These are phyloP conservation scores for Escarpia spicata DNA, from an alignment of 2,888 invertebrate species.

Conservation along the genomic window DNA sequence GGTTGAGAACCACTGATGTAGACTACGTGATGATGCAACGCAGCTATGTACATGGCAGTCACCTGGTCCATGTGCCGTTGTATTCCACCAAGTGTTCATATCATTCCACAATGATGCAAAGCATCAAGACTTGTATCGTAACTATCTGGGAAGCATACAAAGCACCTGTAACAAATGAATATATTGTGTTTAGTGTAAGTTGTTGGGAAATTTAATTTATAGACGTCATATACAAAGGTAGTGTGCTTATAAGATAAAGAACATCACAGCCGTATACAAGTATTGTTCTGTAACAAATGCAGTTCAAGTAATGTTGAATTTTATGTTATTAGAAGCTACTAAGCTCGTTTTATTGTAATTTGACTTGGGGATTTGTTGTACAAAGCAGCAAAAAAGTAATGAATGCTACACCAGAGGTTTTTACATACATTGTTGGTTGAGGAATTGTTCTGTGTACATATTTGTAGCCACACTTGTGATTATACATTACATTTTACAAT, in stretches of 20 bases:
- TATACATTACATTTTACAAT: not conserved
- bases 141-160: not conserved
- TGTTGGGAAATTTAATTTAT: not conserved
- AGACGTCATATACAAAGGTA: no score
- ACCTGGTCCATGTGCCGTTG: not conserved
- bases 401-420: not conserved
- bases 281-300: not conserved
- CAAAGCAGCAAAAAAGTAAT: not conserved
- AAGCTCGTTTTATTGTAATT: not conserved
- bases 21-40: not conserved
- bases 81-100: not conserved
- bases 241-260: no score
- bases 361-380: not conserved
- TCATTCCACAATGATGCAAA: slow-evolving; percentile 1
- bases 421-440: not conserved
- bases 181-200: not conserved
- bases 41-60: no score
- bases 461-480: not conserved
- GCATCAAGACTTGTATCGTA: not conserved
- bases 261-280: no score
- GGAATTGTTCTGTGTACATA: not conserved
- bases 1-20: not conserved
- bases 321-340: not conserved
- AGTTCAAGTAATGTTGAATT: not conserved
- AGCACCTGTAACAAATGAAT: not conserved